Evolutionary conservation across 2,888 invertebrate genomes (phyloP).

Genomic region (Platycnemis pennipes): DNA sequence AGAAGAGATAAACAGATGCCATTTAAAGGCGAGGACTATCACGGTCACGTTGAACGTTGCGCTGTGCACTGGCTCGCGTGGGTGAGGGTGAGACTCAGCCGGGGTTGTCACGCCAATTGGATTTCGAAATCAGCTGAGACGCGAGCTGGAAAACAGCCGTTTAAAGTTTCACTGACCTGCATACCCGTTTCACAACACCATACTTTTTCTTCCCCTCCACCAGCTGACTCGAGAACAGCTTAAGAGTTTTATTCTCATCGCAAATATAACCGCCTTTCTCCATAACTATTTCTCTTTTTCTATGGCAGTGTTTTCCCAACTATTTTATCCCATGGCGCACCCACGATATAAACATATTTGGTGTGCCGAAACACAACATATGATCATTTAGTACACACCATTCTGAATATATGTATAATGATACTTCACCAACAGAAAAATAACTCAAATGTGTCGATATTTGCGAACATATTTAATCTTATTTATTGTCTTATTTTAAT

Average conservation of each 20-base stretch:
- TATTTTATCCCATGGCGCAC: too few relatives aligned
- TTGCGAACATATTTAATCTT: too few relatives aligned
- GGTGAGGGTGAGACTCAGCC: neutral
- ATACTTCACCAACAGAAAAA: too few relatives aligned
- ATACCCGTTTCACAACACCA: constrained; percentile 48
- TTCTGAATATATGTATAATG: too few relatives aligned
- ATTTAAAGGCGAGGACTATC: neutral
- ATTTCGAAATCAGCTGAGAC: neutral
- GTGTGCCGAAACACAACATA: too few relatives aligned
- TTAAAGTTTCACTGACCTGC: constrained; percentile 55
- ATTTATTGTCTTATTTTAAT: too few relatives aligned
- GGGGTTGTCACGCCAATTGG: neutral
- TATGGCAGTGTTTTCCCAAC: too few relatives aligned
- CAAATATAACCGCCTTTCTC: neutral
- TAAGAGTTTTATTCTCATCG: neutral
- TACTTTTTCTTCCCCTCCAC: neutral
- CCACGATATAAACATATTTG: too few relatives aligned
- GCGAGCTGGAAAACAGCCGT: constrained; percentile 39
- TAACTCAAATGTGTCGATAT: too few relatives aligned
- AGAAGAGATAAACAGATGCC: too few relatives aligned
- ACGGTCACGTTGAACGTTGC: neutral
- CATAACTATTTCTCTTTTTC: neutral
- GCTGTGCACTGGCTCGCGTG: neutral
- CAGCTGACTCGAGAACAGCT: neutral
- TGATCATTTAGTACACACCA: too few relatives aligned